Evolutionary conservation across 1,140 invertebrate genomes (phyloP).

Genomic region (Caenorhabditis elegans): DNA sequence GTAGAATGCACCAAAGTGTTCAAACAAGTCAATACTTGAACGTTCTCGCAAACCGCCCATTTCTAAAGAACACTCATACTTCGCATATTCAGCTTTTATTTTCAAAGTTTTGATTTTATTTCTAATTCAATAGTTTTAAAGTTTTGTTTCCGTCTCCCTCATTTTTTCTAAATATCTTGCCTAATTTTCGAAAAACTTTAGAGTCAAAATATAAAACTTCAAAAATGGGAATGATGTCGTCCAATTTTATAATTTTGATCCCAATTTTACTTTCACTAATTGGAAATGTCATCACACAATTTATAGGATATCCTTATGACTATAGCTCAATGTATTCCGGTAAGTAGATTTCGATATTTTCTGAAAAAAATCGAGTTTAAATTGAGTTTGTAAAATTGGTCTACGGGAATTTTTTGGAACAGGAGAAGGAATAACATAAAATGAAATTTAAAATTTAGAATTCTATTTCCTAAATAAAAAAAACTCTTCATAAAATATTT

Average conservation of each 20-base stretch:
- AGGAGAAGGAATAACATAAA: too few relatives aligned
- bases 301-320: conserved; percentile 1
- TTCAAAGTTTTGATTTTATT: not conserved
- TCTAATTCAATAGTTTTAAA: not conserved
- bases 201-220: too few relatives aligned
- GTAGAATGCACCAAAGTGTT: not conserved
- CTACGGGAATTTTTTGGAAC: too few relatives aligned
- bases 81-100: not conserved
- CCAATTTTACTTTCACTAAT: not conserved
- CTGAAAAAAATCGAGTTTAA: not conserved
- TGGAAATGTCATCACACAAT: not conserved
- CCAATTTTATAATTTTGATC: not conserved
- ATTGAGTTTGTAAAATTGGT: too few relatives aligned
- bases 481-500: too few relatives aligned
- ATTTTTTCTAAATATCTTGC: too few relatives aligned
- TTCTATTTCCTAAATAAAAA: not conserved
- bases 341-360: not conserved
- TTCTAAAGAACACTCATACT: not conserved
- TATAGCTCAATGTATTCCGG: conserved; percentile 1
- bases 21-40: not conserved
- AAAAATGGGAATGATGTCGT: not conserved
- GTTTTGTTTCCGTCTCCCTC: not conserved
- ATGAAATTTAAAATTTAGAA: too few relatives aligned
- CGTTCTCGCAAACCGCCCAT: not conserved
- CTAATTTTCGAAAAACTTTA: too few relatives aligned